A percentile compares a stretch with the other conserved stretches of the same genome.
Conservation (phyloP, 2,888 invertebrate species). For the Lasioglossum morio region DNA sequence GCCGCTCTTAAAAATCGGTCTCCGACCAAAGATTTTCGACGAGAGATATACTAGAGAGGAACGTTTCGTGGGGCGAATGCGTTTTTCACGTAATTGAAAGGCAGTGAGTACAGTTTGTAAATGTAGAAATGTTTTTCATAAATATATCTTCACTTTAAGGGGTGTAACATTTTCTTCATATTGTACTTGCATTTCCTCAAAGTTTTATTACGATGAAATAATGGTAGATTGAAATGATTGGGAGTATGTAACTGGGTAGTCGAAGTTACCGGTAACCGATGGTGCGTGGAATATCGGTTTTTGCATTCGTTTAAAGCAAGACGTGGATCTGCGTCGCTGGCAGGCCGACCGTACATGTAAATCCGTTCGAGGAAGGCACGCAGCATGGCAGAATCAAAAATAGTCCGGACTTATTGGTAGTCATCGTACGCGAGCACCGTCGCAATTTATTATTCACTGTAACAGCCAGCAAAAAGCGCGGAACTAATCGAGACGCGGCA, state of each 20-base stretch:
- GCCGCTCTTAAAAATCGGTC: not conserved
- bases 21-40: not conserved
- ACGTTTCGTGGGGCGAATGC: not conserved
- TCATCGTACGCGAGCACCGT: conserved; percentile 1
- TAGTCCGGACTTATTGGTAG: not conserved
- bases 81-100: not conserved
- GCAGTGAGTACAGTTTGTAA: not conserved
- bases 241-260: not conserved
- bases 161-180: too few relatives aligned
- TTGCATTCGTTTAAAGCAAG: conserved; percentile 8
- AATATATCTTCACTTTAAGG: too few relatives aligned
- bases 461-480: conserved; percentile 1
- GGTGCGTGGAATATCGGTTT: not conserved
- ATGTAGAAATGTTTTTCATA: not conserved
- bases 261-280: not conserved
- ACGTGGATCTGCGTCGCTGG: not conserved
- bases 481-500: conserved; percentile 30
- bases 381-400: not conserved
- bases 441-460: not conserved
- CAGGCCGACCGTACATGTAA: not conserved
- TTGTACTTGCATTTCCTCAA: too few relatives aligned
- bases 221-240: not conserved
- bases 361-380: not conserved
- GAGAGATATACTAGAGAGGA: not conserved
- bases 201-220: not conserved